Conservation (phyloP, 2,888 invertebrate species). For the Pegoplata infirma region DNA sequence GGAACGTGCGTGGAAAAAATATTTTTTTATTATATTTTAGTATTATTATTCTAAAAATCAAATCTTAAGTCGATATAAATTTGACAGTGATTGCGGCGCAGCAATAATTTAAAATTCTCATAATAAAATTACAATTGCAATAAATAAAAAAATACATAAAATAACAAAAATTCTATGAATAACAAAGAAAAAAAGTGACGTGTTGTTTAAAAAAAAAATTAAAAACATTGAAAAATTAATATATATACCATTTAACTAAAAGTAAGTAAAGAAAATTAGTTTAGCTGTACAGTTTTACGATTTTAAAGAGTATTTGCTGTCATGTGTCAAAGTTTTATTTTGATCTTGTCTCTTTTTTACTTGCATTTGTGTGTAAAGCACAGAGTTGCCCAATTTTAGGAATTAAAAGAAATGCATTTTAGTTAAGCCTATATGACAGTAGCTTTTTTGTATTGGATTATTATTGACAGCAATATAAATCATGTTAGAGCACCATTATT, state of each 20-base stretch:
- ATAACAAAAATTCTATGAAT: not conserved
- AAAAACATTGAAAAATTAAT: not conserved
- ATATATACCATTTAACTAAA: slow-evolving; percentile 11
- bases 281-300: not conserved
- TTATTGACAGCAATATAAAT: too few relatives aligned
- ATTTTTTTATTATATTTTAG: not conserved
- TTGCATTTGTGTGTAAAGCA: too few relatives aligned
- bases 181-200: not conserved
- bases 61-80: not conserved
- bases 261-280: slow-evolving; percentile 21
- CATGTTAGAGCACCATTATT: too few relatives aligned
- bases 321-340: too few relatives aligned
- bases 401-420: too few relatives aligned
- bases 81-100: not conserved
- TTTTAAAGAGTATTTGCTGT: not conserved
- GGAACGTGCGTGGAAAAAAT: not conserved
- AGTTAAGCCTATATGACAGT: too few relatives aligned
- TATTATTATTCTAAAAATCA: not conserved
- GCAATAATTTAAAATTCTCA: not conserved
- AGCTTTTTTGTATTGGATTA: too few relatives aligned
- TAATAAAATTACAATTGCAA: too few relatives aligned
- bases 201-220: not conserved
- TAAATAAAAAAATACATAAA: not conserved
- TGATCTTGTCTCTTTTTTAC: too few relatives aligned
- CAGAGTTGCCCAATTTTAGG: too few relatives aligned